phyloP scores from a whole-genome alignment of 2,888 invertebrate species.

The Eulithis testata region DNA sequence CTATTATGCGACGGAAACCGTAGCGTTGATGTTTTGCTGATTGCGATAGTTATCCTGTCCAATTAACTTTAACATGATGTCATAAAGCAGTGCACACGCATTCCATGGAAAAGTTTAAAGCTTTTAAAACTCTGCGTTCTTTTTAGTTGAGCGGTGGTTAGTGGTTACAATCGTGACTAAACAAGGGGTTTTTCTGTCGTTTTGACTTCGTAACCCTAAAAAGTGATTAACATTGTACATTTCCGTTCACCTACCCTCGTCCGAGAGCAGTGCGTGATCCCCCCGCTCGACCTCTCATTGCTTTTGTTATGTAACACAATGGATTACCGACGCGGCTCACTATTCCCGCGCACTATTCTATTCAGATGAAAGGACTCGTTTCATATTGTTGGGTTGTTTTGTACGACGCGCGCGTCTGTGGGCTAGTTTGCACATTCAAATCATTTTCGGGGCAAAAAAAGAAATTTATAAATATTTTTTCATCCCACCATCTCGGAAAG shows the following conservation, averaged over 20 bases:
- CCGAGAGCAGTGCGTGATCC: neutral
- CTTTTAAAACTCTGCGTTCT: too few relatives aligned
- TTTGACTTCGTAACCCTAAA: neutral
- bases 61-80: too few relatives aligned
- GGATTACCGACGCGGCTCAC: neutral
- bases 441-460: neutral
- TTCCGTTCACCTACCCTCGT: neutral
- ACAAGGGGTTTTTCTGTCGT: too few relatives aligned
- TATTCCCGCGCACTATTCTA: constrained; percentile 15
- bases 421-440: constrained; percentile 10
- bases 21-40: too few relatives aligned
- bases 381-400: constrained; percentile 18
- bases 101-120: too few relatives aligned
- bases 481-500: too few relatives aligned
- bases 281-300: constrained; percentile 7
- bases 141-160: too few relatives aligned
- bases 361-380: constrained; percentile 20
- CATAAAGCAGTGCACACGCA: too few relatives aligned
- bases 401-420: neutral
- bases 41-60: too few relatives aligned
- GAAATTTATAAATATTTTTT: too few relatives aligned
- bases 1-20: neutral
- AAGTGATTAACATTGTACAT: neutral
- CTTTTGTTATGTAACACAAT: constrained; percentile 28
- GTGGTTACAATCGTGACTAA: too few relatives aligned